Evolutionary conservation across 2,113 vertebrate genomes (phyloP), one percentile per base, ranked within the genome.

Genomic region (Alexandromys fortis): DNA sequence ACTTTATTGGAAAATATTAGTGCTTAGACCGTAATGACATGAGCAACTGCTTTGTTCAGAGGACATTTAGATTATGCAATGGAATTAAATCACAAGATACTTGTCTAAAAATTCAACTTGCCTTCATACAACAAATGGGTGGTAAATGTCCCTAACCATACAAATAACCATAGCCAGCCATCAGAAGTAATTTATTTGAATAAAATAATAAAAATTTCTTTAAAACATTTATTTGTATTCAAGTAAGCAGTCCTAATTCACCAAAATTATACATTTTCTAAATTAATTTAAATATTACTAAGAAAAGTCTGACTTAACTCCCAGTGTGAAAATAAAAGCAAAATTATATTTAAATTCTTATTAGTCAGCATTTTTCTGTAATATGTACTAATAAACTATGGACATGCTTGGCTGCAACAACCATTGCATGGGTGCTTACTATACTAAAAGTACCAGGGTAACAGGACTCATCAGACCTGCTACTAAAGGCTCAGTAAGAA

Each of bases 291-390:
- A 90, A 82, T 78, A 42, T 73, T 79, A 85, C 63, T 92, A 47
- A 35, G 81, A 95, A 96, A 95, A 49, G 9, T 92, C 30, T 94
- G 45, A 65, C 7, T 93, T 81, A 70, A 49, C 88, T 76, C 14
- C 4, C 91, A 91, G 72, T 91, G 13, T 47, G 55, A 95, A 91
- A 96, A 96, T 95, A 79, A 96, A 94, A 91, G 72, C 67, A 75
- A 94, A 85, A 68, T 65, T 89, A 4, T 75, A 70, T 92, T 95
- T 94, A 81, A 94, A 52, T 90, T 81, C 42, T 24, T 79, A 94
- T 96, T 77, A 95, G 86, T 86, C 68, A 94, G 14, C 86, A 81
- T 85, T 94, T 96, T 88, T 67, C 65, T 77, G 85, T 2, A 93
- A 73, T 77, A 17, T 79, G 1, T 78, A 42, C 96, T 82, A 94